Evolutionary conservation across 2,797 vertebrate species (phyloP).

Genomic region (Erpetoichthys calabaricus): DNA sequence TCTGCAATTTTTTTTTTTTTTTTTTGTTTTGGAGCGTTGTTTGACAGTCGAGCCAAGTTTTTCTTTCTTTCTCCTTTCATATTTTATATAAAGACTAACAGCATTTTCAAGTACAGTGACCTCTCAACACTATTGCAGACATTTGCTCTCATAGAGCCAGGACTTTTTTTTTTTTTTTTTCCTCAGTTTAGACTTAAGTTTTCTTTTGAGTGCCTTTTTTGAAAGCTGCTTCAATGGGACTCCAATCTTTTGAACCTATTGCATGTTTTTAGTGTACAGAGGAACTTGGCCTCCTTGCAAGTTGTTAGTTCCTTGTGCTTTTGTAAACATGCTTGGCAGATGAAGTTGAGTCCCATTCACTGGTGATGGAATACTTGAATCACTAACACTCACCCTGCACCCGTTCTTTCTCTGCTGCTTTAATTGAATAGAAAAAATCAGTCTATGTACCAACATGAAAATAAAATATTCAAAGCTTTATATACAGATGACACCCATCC

Average conservation of each 20-base stretch:
- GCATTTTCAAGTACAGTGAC: slow-evolving; percentile 67
- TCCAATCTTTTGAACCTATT: slow-evolving; percentile 52
- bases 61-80: slow-evolving; percentile 23
- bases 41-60: slow-evolving; percentile 66
- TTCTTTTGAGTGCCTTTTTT: slow-evolving; percentile 97
- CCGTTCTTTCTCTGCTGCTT: slow-evolving; percentile 59
- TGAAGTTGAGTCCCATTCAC: slow-evolving; percentile 49
- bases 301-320: slow-evolving; percentile 30
- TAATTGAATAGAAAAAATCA: slow-evolving; percentile 47
- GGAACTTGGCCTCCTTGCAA: slow-evolving; percentile 32
- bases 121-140: slow-evolving; percentile 66
- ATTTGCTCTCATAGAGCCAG: slow-evolving; percentile 84
- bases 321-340: slow-evolving; percentile 35
- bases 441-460: slow-evolving; percentile 62
- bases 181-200: slow-evolving; percentile 37
- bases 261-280: slow-evolving; percentile 21
- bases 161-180: slow-evolving; percentile 55
- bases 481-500: slow-evolving; percentile 51
- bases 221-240: slow-evolving; percentile 84
- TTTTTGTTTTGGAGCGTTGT: slow-evolving; percentile 54
- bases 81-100: slow-evolving; percentile 55
- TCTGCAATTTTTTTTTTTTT: slow-evolving; percentile 45
- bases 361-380: slow-evolving; percentile 75
- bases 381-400: slow-evolving; percentile 43
- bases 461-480: slow-evolving; percentile 48